These are phyloP conservation scores for Eristalis tenax DNA, from an alignment of 2,888 invertebrate genomes.

Conservation along the genomic window DNA sequence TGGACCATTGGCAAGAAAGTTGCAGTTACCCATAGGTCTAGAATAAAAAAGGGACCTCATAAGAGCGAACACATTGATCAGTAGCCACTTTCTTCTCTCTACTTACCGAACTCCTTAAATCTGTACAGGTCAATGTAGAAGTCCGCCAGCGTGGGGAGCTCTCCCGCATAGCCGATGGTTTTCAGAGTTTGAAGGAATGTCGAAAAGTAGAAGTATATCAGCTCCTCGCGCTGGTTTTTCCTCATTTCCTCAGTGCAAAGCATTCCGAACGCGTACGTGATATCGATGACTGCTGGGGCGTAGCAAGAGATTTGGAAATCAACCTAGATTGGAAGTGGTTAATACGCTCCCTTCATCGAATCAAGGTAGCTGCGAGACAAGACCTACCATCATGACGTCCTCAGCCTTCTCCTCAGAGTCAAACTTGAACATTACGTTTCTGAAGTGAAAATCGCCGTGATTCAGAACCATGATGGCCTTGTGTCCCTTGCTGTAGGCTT, in stretches of 20 bases:
- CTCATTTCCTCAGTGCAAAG: constrained; percentile 27
- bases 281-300: constrained; percentile 45
- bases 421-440: constrained; percentile 47
- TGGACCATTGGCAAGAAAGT: constrained; percentile 40
- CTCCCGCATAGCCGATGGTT: neutral
- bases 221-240: constrained; percentile 42
- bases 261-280: constrained; percentile 19
- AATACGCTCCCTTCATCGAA: neutral
- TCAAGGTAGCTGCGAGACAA: neutral
- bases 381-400: constrained; percentile 46
- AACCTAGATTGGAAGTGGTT: constrained; percentile 1
- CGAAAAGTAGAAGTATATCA: constrained; percentile 44
- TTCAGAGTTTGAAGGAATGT: constrained; percentile 44
- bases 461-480: constrained; percentile 43
- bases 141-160: constrained; percentile 35
- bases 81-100: neutral
- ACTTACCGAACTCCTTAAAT: constrained; percentile 42
- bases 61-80: neutral
- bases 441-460: constrained; percentile 51
- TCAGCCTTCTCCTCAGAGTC: constrained; percentile 1
- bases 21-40: constrained; percentile 38
- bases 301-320: constrained; percentile 49
- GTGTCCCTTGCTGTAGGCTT: neutral
- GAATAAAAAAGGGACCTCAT: neutral
- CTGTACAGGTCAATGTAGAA: constrained; percentile 20